A percentile compares a stretch with the other conserved stretches of the same genome.
phyloP scores from a whole-genome alignment of 2,888 invertebrate genomes.

The Hirtodrosophila histrioides region DNA sequence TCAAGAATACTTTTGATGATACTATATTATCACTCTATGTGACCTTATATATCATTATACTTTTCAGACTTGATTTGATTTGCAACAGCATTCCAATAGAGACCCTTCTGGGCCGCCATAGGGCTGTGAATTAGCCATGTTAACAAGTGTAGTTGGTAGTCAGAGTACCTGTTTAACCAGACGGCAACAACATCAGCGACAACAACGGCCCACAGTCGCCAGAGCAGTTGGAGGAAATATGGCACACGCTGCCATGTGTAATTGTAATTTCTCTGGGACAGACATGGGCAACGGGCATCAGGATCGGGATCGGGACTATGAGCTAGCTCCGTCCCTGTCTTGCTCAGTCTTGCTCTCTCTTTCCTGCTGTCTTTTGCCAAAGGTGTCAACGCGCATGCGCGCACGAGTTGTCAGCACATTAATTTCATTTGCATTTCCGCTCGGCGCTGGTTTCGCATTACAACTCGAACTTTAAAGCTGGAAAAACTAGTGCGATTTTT shows the following conservation, averaged over 20 bases:
- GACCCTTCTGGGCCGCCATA: slow-evolving; percentile 36
- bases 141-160: slow-evolving; percentile 78
- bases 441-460: slow-evolving; percentile 76
- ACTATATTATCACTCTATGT: too few relatives aligned
- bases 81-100: too few relatives aligned
- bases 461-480: slow-evolving; percentile 66
- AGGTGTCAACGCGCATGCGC: slow-evolving; percentile 79
- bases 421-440: slow-evolving; percentile 82
- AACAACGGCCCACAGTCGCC: slow-evolving; percentile 61
- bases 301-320: slow-evolving; percentile 16
- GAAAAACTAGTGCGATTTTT: slow-evolving; percentile 76
- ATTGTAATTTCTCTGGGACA: slow-evolving; percentile 74
- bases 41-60: too few relatives aligned
- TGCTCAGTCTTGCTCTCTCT: slow-evolving; percentile 9
- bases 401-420: slow-evolving; percentile 78
- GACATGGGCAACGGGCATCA: slow-evolving; percentile 22
- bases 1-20: too few relatives aligned
- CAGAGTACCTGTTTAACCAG: slow-evolving; percentile 77
- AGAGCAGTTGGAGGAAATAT: slow-evolving; percentile 57
- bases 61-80: too few relatives aligned
- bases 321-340: slow-evolving; percentile 2
- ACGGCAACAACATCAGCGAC: slow-evolving; percentile 56
- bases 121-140: slow-evolving; percentile 51
- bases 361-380: slow-evolving; percentile 44
- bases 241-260: slow-evolving; percentile 73